These are phyloP conservation scores for Gambusia yucatana DNA, from an alignment of 2,797 vertebrate species.

Conservation along the genomic window DNA sequence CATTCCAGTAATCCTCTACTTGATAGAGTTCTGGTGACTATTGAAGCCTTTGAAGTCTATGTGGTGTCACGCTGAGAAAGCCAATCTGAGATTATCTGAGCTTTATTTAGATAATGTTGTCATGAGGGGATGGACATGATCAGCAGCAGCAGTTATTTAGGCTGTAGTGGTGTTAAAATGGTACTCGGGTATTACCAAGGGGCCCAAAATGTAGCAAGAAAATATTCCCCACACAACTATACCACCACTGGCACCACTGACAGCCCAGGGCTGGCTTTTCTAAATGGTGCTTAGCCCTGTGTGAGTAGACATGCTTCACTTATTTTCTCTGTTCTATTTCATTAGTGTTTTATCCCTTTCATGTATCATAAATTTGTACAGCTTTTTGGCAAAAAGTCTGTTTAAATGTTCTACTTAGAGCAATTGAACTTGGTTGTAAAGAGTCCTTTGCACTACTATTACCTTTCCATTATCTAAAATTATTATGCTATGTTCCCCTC, in stretches of 20 bases:
- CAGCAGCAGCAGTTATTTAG: background rate
- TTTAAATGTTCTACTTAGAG: background rate
- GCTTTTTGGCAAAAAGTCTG: background rate
- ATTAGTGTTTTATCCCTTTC: background rate
- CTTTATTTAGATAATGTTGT: background rate
- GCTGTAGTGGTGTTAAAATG: background rate
- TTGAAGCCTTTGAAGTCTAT: background rate
- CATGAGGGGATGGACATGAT: background rate
- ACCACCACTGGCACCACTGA: background rate
- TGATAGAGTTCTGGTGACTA: background rate
- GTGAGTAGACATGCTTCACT: background rate
- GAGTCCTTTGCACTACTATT: background rate
- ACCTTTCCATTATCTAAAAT: background rate
- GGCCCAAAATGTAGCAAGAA: background rate
- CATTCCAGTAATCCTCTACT: background rate
- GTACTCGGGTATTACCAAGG: background rate
- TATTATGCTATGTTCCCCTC: background rate
- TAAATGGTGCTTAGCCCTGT: background rate
- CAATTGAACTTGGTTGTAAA: background rate
- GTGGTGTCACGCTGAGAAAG: background rate
- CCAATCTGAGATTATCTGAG: background rate
- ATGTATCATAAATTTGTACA: background rate
- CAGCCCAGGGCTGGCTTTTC: background rate
- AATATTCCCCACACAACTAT: background rate
- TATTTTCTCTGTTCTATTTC: background rate